A percentile compares a stretch with the other conserved stretches of the same genome.
These are phyloP conservation scores for Drosophila buzzatii DNA, from an alignment of 2,888 invertebrate genomes.

Conservation along the genomic window DNA sequence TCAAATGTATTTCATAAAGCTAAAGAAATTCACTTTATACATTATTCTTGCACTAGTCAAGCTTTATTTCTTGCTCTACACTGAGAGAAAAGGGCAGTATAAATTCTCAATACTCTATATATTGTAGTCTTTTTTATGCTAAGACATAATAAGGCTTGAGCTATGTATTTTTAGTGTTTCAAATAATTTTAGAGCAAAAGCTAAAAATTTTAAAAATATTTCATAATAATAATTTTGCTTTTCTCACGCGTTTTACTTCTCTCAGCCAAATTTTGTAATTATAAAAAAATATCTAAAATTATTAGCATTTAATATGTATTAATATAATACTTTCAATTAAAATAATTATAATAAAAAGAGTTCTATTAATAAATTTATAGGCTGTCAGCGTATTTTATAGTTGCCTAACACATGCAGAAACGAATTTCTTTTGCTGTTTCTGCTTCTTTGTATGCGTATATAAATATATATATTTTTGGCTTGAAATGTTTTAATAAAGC, in stretches of 20 bases:
- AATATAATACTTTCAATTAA: not conserved
- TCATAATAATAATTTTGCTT: no score
- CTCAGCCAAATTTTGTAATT: not conserved
- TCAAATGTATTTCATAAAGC: not conserved
- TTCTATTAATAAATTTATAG: not conserved
- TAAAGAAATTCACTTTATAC: not conserved
- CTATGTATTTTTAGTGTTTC: no score
- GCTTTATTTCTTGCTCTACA: not conserved
- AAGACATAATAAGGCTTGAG: not conserved
- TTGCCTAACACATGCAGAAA: conserved; percentile 22
- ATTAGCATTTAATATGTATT: not conserved
- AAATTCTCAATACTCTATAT: not conserved
- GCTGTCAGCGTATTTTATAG: conserved; percentile 28
- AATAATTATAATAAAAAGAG: not conserved
- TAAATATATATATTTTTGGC: conserved; percentile 5
- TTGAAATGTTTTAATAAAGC: conserved; percentile 64
- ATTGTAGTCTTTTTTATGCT: not conserved
- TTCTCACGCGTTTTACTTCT: no score
- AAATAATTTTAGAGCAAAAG: no score
- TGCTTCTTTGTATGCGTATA: conserved; percentile 14
- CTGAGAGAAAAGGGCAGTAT: not conserved
- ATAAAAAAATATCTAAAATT: not conserved
- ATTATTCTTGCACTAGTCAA: not conserved
- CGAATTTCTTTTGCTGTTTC: conserved; percentile 3
- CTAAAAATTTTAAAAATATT: no score